A percentile compares a stretch with the other conserved stretches of the same genome.
Evolutionary conservation across 2,113 vertebrate genomes (phyloP).

Genomic region (Melozone crissalis): DNA sequence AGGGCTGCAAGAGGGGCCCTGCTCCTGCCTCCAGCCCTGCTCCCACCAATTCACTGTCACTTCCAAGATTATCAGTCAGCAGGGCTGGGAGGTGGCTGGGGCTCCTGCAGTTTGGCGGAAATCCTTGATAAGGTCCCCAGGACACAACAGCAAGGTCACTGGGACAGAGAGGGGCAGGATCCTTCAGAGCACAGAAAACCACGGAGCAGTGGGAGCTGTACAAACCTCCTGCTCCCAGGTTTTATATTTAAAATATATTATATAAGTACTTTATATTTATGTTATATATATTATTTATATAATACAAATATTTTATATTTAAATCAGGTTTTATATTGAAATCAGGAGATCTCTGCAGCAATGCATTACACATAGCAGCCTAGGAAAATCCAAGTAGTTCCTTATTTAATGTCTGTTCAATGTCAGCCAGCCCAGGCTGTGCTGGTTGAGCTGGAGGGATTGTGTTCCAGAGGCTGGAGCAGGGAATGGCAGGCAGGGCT

Average conservation of each 20-base stretch:
- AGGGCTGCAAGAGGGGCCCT: neutral
- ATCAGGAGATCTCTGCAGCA: neutral
- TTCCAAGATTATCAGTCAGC: slow-evolving; percentile 21
- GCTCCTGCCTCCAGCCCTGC: neutral
- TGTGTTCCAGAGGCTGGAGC: neutral
- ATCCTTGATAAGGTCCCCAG: slow-evolving; percentile 19
- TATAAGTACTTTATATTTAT: no score
- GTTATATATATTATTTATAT: neutral
- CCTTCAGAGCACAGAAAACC: neutral
- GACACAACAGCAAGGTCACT: slow-evolving; percentile 20
- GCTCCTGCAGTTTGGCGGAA: slow-evolving; percentile 45
- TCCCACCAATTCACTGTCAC: slow-evolving; percentile 20
- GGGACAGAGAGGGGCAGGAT: neutral
- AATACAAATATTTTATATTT: neutral
- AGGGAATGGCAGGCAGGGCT: neutral
- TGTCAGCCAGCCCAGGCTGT: neutral
- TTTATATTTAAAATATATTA: neutral
- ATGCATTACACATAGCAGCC: neutral
- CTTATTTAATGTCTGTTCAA: neutral
- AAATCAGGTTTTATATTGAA: neutral
- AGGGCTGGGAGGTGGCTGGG: neutral
- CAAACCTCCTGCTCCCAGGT: neutral
- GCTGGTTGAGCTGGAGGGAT: neutral
- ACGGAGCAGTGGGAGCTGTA: neutral
- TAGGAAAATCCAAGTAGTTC: neutral